Evolutionary conservation across 2,888 invertebrate species (phyloP).

Genomic region (Lochmaea capreae): DNA sequence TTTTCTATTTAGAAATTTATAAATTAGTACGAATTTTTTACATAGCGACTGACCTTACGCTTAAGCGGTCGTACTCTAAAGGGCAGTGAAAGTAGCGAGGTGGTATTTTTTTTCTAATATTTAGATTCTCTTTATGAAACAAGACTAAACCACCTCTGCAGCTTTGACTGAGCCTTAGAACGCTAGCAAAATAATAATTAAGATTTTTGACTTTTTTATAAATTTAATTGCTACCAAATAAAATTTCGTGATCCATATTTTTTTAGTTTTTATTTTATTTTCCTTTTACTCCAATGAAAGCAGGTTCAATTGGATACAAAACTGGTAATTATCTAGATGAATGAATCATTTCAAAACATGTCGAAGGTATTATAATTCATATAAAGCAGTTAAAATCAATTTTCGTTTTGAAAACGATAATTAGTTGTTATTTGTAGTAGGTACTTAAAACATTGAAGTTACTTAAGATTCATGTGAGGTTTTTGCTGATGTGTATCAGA

Average conservation of each 20-base stretch:
- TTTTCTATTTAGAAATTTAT: conserved; percentile 67
- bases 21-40: conserved; percentile 62
- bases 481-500: no score
- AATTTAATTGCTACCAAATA: conserved; percentile 68
- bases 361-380: no score
- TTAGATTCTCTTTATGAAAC: conserved; percentile 46
- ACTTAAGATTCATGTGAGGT: no score
- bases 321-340: not conserved
- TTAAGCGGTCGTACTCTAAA: conserved; percentile 58
- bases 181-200: conserved; percentile 61
- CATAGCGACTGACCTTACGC: conserved; percentile 60
- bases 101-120: conserved; percentile 53
- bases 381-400: no score
- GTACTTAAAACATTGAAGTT: no score
- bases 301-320: not conserved
- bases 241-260: conserved; percentile 66
- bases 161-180: conserved; percentile 57
- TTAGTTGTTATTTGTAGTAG: no score
- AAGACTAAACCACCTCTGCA: conserved; percentile 60
- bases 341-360: no score
- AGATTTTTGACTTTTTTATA: conserved; percentile 63
- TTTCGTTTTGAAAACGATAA: no score
- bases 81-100: conserved; percentile 51
- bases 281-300: conserved; percentile 26
- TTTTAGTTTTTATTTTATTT: conserved; percentile 61